Evolutionary conservation across 2,797 vertebrate species (phyloP), one percentile per base, ranked within the genome.

Genomic region (Cynodonichthys magdalenae): DNA sequence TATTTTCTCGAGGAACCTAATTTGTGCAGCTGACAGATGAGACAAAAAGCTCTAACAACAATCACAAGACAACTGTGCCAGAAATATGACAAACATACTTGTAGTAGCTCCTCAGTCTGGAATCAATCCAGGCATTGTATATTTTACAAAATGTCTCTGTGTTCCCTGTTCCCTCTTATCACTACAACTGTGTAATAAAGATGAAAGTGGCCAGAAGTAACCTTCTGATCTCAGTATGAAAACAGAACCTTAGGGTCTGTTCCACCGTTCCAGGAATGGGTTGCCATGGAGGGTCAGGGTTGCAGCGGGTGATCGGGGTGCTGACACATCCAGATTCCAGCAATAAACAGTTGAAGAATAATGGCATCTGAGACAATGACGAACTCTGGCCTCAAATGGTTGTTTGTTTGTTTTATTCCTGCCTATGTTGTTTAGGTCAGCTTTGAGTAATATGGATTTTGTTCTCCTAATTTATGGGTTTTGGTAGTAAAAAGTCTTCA

Each of bases 311-410:
- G 92, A 95, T 89, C 89, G 67, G 18, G 68, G 90, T 86, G 92
- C 89, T 92, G 92, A 95, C 93, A 95, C 87, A 77, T 89, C 80
- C 63, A 24, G 87, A 89, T 92, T 89, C 86, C 71, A 84, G 92
- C 90, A 94, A 94, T 94, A 94, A 94, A 92, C 65, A 17, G 86
- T 75, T 66, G 63, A 87, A 91, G 91, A 95, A 93, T 93, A 95
- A 95, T 94, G 93, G 91, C 92, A 94, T 95, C 92, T 92, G 90
- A 93, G 92, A 87, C 91, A 90, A 88, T 56, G 71, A 27, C 87
- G 92, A 95, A 92, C 95, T 94, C 89, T 95, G 94, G 95, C 92
- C 94, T 92, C 77, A 80, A 77, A 80, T 82, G 85, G 83, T 87
- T 91, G 44, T 84, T 49, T 82, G 85, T 84, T 87, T 91, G 44